phyloP scores from a whole-genome alignment of 2,888 invertebrate species.

The Eutolmus rufibarbis region DNA sequence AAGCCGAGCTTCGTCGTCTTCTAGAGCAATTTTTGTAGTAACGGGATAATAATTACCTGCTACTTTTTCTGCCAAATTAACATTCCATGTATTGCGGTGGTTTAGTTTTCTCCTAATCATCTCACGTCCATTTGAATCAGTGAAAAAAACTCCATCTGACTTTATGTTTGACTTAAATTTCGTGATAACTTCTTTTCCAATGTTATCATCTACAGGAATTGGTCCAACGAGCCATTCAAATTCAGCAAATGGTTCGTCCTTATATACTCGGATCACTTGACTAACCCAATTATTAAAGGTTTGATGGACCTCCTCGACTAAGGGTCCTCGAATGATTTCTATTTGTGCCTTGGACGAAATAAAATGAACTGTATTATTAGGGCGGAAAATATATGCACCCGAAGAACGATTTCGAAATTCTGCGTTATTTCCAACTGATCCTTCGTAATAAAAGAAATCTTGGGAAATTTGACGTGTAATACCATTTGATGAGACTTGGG shows the following conservation, averaged over 20 bases:
- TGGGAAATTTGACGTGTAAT: conserved; percentile 62
- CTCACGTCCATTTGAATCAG: conserved; percentile 94
- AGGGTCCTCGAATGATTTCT: conserved; percentile 62
- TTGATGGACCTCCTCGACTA: conserved; percentile 73
- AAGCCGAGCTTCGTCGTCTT: conserved; percentile 64
- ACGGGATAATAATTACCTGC: conserved; percentile 95
- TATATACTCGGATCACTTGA: conserved; percentile 75
- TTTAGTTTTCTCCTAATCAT: conserved; percentile 74
- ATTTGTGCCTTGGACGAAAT: conserved; percentile 53
- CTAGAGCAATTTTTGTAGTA: conserved; percentile 78
- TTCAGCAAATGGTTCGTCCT: conserved; percentile 68
- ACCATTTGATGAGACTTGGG: conserved; percentile 50
- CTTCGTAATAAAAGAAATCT: conserved; percentile 77
- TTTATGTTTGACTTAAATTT: conserved; percentile 73
- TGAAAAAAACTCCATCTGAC: conserved; percentile 78
- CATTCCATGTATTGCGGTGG: conserved; percentile 77
- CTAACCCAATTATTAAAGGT: conserved; percentile 74
- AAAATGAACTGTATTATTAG: conserved; percentile 62
- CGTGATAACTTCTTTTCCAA: conserved; percentile 85
- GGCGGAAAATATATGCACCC: conserved; percentile 92
- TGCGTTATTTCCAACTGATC: conserved; percentile 72
- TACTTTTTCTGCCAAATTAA: conserved; percentile 73
- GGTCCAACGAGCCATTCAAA: conserved; percentile 83
- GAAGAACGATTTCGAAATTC: conserved; percentile 74
- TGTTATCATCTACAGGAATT: conserved; percentile 69